Evolutionary conservation across 2,797 vertebrate species (phyloP).

Genomic region (Lacerta viridis): DNA sequence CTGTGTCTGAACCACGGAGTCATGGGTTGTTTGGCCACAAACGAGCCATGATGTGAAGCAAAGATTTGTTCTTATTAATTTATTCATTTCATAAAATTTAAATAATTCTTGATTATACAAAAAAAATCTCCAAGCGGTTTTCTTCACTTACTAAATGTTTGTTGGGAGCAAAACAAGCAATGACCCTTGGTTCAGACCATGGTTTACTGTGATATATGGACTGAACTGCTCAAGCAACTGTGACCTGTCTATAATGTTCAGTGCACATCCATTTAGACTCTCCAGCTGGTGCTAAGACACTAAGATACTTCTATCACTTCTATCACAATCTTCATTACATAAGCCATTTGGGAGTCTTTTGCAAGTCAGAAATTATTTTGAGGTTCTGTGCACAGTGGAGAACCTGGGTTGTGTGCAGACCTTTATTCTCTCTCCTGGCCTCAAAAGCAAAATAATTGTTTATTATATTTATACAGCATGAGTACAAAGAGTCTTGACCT

Average conservation of each 20-base stretch:
- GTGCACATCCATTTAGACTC: not conserved
- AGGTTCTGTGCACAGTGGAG: not conserved
- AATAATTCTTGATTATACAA: too few species aligned
- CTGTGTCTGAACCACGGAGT: too few species aligned
- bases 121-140: too few species aligned
- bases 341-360: not conserved
- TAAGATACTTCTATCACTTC: not conserved
- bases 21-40: too few species aligned
- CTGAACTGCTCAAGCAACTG: too few species aligned
- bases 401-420: not conserved
- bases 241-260: not conserved
- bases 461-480: not conserved
- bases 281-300: not conserved
- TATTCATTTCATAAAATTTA: too few species aligned
- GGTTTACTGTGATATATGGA: too few species aligned
- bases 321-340: not conserved
- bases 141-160: too few species aligned
- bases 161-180: too few species aligned
- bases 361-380: not conserved
- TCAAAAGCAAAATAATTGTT: not conserved
- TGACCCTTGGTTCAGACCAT: too few species aligned
- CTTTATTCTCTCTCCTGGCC: not conserved
- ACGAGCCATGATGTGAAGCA: too few species aligned
- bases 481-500: conserved; percentile 46
- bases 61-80: too few species aligned